Conservation (phyloP, 2,797 vertebrate species). For the Lemur catta region DNA sequence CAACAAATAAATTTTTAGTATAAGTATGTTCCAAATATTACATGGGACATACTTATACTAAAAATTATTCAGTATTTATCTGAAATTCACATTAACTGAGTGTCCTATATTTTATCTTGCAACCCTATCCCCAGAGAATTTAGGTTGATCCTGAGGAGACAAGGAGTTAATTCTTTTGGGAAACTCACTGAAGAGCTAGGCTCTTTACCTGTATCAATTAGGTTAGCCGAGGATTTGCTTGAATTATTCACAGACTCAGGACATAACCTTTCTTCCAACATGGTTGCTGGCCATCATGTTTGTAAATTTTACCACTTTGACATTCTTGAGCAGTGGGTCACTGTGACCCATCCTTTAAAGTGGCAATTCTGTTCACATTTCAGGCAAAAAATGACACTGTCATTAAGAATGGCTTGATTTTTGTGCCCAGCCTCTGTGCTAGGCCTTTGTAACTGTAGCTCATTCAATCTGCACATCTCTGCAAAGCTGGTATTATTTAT, state of each 20-base stretch:
- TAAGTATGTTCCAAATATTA: background rate
- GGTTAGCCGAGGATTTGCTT: background rate
- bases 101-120: background rate
- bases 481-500: background rate
- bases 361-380: background rate
- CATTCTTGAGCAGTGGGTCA: background rate
- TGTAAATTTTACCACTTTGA: background rate
- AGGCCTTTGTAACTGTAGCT: background rate
- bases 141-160: background rate
- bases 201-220: background rate
- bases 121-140: background rate
- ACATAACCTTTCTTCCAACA: background rate
- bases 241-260: background rate
- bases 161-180: background rate
- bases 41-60: background rate
- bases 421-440: background rate
- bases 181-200: background rate
- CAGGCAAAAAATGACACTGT: background rate
- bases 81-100: conserved; percentile 9
- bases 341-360: background rate
- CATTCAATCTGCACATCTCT: background rate
- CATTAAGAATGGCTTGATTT: background rate
- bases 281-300: background rate
- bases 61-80: background rate
- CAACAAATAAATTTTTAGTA: background rate